These are phyloP conservation scores for Halcyon chelicuti DNA, from an alignment of 2,797 vertebrate species.

Conservation along the genomic window DNA sequence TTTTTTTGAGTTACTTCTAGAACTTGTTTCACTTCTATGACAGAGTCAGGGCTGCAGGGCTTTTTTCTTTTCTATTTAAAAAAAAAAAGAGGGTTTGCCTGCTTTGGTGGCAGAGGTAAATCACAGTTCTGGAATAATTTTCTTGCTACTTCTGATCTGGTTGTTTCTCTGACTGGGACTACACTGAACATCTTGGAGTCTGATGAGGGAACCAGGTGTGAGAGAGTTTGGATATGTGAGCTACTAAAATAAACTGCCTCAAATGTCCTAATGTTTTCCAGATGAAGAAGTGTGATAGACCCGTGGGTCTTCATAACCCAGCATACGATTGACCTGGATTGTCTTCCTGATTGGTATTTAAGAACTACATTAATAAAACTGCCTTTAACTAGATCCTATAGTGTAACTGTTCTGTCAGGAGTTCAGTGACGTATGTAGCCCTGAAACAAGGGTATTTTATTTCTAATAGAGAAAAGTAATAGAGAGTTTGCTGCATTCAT, in stretches of 20 bases:
- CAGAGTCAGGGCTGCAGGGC: not conserved
- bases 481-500: not conserved
- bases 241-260: not conserved
- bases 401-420: not conserved
- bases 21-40: not conserved
- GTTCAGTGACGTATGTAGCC: not conserved
- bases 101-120: not conserved
- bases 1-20: not conserved
- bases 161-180: not conserved
- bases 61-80: not conserved
- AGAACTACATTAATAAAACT: not conserved
- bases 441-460: not conserved
- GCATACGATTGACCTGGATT: not conserved
- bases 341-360: not conserved
- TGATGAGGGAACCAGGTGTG: not conserved
- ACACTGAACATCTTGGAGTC: not conserved
- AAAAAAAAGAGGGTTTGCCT: not conserved
- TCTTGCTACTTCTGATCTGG: not conserved
- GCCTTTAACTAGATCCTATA: not conserved
- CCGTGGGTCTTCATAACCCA: not conserved
- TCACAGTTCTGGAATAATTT: not conserved
- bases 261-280: not conserved
- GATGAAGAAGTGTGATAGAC: not conserved
- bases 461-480: not conserved
- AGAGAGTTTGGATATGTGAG: not conserved